These are phyloP conservation scores for Botrylloides violaceus DNA, from an alignment of 23 tunicate genomes.

Conservation along the genomic window DNA sequence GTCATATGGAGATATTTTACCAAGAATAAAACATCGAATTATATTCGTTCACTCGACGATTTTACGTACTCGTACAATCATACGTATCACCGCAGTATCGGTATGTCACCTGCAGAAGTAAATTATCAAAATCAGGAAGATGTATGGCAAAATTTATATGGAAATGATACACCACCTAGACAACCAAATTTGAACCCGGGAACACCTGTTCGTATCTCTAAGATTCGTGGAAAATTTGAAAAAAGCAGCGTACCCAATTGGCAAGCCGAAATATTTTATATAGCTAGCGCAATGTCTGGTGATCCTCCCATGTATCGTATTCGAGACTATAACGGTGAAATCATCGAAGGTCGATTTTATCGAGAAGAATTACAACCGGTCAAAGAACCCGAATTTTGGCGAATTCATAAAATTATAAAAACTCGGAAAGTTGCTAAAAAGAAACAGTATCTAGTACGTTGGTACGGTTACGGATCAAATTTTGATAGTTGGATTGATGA, in stretches of 20 bases:
- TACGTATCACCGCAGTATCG: not conserved
- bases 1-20: not conserved
- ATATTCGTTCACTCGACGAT: not conserved
- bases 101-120: not conserved
- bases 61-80: not conserved
- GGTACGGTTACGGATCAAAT: not conserved
- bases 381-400: not conserved
- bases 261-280: not conserved
- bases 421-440: not conserved
- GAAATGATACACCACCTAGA: not conserved
- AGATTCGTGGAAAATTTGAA: not conserved
- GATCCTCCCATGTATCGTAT: not conserved
- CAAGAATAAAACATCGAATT: not conserved
- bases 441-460: not conserved
- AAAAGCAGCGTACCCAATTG: not conserved
- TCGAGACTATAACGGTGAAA: not conserved
- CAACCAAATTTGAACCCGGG: not conserved
- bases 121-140: not conserved
- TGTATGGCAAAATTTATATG: not conserved
- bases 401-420: not conserved
- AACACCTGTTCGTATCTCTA: not conserved
- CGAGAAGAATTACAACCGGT: not conserved
- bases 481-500: not conserved
- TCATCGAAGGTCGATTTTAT: not conserved
- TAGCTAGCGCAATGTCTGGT: not conserved